These are phyloP conservation scores for Poecilobothrus nobilitatus DNA, from an alignment of 2,888 invertebrate species.

Conservation along the genomic window DNA sequence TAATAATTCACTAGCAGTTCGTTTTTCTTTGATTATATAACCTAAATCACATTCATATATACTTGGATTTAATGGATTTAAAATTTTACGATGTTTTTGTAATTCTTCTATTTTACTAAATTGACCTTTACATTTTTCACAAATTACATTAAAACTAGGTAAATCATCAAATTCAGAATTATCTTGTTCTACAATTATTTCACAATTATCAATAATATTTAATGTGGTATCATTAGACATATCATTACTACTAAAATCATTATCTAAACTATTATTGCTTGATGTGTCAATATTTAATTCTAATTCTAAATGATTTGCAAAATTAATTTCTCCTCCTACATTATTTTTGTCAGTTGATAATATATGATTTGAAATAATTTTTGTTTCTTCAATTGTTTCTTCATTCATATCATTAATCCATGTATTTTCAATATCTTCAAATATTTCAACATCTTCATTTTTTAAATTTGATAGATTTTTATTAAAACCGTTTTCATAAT, in stretches of 20 bases:
- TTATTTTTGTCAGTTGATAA: too few species aligned
- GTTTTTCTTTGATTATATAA: background rate
- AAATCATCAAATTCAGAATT: constrained; percentile 1
- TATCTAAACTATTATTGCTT: background rate
- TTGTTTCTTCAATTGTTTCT: background rate
- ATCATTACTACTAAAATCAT: background rate
- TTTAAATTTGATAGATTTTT: background rate
- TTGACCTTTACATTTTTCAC: background rate
- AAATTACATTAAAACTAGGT: background rate
- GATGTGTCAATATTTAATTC: background rate
- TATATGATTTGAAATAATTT: too few species aligned
- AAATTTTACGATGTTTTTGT: background rate
- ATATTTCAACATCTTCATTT: background rate
- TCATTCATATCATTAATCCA: background rate
- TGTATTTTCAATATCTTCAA: background rate
- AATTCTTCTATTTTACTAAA: background rate
- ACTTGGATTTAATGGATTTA: background rate
- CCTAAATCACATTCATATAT: background rate
- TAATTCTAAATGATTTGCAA: background rate
- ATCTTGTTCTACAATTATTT: background rate
- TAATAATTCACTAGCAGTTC: background rate
- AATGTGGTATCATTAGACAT: background rate
- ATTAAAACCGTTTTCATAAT: too few species aligned
- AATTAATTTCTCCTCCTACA: background rate
- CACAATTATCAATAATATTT: constrained; percentile 5